Base-by-base conservation (phyloP, 1,140 invertebrate species). In the Hypsibius dujardini region DNA sequence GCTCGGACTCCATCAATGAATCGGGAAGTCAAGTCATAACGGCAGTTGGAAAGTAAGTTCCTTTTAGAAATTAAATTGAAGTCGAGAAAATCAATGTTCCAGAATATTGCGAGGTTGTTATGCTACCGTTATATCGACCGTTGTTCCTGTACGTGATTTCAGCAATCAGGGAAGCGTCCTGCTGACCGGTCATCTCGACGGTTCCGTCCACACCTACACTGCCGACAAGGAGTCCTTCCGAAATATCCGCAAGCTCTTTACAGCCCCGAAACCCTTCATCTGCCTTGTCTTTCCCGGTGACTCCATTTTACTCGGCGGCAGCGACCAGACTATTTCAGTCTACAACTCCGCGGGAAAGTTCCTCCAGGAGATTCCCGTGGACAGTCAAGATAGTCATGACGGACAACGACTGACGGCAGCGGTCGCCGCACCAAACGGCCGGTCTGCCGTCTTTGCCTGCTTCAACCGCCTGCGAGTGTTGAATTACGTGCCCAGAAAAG, bases 231-330 rank as follows among this genome's bases (percentile, higher is more conserved):
- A 78, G 72, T 84, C 83, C 7, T 82, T 85, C 42, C 87, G 89
- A 56, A 79, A 79, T 2, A 83, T 83, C 47, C 90, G 94, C 76
- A 86, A 87, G 74, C 91, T 95, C 75, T 90, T 94, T 77, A 87
- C 86, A 0, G 83, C 85, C 1, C 87, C 90, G 47, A 84, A 85
- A 70, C 85, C 86, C 73, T 92, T 88, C 81, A 89, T 91, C 42
- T 67, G 62, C 45, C 12, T 67, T 12, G 42, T 42, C 12, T 67
- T 67, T 1, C 91, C 89, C 78, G 92, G 92, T 0, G 88, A 90
- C 77, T 89, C 90, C 45, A 85, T 96, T 14, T 88, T 91, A 15
- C 83, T 98, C 59, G 95, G 93, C 0, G 90, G 91, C 74, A 98
- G 87, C 83, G 87, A 98, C 79, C 87, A 83, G 84, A 84, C 42